Evolutionary conservation across 2,113 vertebrate genomes (phyloP), one percentile per base, ranked within the genome.

Genomic region (Jacana jacana): DNA sequence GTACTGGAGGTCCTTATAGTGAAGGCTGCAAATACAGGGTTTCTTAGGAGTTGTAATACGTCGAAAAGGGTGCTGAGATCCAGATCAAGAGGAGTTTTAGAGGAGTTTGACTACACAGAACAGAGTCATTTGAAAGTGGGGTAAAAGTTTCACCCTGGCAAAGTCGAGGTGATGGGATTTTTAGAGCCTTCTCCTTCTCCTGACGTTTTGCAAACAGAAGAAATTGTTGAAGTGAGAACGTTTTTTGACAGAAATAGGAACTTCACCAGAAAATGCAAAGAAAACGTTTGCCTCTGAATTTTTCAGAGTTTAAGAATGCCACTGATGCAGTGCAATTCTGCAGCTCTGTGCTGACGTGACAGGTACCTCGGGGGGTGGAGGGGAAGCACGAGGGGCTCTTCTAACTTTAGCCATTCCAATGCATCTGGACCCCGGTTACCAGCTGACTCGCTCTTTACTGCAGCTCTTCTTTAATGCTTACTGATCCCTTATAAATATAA

Each of bases 401-500:
- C 81, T 60, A 60, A 60, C 49, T 83, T 81, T 19, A 79, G 35
- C 51, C 88, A 7, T 79, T 79, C n/a, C n/a, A n/a, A 52, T 61
- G 61, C 39, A 72, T 69, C 78, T 75, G 64, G 68, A 24, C 64
- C 73, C 31, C 68, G 52, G 60, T 91, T 84, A 87, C 48, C 28
- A 84, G 54, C 70, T 78, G 81, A 94, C 57, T 58, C 55, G 22
- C 57, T 88, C 72, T 83, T 91, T 66, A 51, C 72, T 90, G 76
- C 79, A 81, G 42, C 65, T n/a, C 65, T 91, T 86, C 73, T 91
- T 81, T 71, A 94, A 52, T 10, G 52, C 76, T 94, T 95, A 81
- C 90, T 79, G 86, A 70, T 93, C 82, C 68, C 71, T 78, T 93
- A 83, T 88, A 95, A 89, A 95, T 96, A 94, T 87, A 90, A 71